Conservation (phyloP, 2,888 invertebrate species). For the Drosophila kambysellisi region DNA sequence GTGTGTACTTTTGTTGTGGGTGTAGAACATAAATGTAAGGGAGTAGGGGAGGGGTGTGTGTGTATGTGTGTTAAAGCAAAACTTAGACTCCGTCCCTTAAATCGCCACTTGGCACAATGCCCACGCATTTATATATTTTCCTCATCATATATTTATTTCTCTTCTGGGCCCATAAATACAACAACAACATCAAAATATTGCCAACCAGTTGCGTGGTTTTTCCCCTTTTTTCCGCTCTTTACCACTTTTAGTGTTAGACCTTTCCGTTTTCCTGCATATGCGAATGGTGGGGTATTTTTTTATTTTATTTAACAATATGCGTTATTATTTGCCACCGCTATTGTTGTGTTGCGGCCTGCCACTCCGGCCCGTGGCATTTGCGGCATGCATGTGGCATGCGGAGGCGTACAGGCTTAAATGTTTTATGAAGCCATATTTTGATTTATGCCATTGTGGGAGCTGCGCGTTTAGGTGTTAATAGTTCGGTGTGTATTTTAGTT, state of each 20-base stretch:
- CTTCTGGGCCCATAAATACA: constrained; percentile 3
- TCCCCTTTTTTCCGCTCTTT: not conserved
- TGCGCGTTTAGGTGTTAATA: constrained; percentile 73
- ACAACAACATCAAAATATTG: constrained; percentile 42
- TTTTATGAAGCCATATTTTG: constrained; percentile 76
- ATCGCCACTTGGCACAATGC: constrained; percentile 53
- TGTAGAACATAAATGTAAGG: constrained; percentile 1
- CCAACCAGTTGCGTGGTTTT: constrained; percentile 73
- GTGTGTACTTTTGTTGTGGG: constrained; percentile 15
- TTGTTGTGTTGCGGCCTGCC: constrained; percentile 24
- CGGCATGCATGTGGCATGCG: constrained; percentile 17
- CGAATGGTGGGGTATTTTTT: constrained; percentile 67
- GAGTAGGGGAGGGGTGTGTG: not conserved
- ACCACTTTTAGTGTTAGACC: constrained; percentile 54
- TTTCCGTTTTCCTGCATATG: constrained; percentile 57
- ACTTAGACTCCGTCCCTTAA: constrained; percentile 25
- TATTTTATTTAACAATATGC: constrained; percentile 71
- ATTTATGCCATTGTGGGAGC: constrained; percentile 53
- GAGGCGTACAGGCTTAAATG: constrained; percentile 55
- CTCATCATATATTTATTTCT: constrained; percentile 28
- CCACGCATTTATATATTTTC: constrained; percentile 52
- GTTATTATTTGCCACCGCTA: constrained; percentile 40
- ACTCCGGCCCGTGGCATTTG: constrained; percentile 15
- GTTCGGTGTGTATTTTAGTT: constrained; percentile 48
- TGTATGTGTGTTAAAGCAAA: not conserved